These are phyloP conservation scores for Melitaea cinxia DNA, from an alignment of 1,140 invertebrate species.

Conservation along the genomic window DNA sequence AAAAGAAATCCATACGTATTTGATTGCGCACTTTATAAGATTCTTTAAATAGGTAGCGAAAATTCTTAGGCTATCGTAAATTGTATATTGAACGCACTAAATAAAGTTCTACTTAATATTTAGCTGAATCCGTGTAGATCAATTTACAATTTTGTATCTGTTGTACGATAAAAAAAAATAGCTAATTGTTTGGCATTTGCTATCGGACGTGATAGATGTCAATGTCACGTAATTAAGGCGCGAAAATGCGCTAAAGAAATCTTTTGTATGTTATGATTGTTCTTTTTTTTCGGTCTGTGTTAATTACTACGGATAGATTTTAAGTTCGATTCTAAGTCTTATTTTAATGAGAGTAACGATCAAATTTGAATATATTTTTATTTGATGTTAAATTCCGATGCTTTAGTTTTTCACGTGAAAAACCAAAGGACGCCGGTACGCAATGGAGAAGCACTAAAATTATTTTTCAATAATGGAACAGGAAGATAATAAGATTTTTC, in stretches of 20 bases:
- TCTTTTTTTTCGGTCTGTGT: conserved; percentile 5
- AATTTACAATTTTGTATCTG: conserved; percentile 2
- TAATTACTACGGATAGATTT: conserved; percentile 14
- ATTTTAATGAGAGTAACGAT: conserved; percentile 30
- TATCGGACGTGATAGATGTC: neutral
- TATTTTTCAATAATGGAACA: too few species aligned
- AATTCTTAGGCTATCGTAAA: too few species aligned
- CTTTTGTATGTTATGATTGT: neutral
- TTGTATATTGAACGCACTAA: neutral
- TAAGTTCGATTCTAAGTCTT: conserved; percentile 38
- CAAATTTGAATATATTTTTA: conserved; percentile 40
- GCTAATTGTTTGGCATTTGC: neutral
- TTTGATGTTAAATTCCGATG: too few species aligned
- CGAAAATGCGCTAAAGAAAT: conserved; percentile 2
- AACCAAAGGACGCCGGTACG: too few species aligned
- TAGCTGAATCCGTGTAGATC: conserved; percentile 3
- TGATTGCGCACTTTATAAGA: too few species aligned
- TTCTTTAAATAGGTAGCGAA: too few species aligned
- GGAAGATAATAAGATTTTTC: too few species aligned
- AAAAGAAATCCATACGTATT: too few species aligned
- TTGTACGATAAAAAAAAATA: conserved; percentile 8
- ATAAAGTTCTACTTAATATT: neutral
- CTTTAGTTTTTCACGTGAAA: conserved; percentile 1
- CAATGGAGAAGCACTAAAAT: too few species aligned
- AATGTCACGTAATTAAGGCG: conserved; percentile 9